Percentiles rank a stretch among this genome's conserved stretches.
phyloP scores from a whole-genome alignment of 2,888 invertebrate species.

The Cheilosia pagana region DNA sequence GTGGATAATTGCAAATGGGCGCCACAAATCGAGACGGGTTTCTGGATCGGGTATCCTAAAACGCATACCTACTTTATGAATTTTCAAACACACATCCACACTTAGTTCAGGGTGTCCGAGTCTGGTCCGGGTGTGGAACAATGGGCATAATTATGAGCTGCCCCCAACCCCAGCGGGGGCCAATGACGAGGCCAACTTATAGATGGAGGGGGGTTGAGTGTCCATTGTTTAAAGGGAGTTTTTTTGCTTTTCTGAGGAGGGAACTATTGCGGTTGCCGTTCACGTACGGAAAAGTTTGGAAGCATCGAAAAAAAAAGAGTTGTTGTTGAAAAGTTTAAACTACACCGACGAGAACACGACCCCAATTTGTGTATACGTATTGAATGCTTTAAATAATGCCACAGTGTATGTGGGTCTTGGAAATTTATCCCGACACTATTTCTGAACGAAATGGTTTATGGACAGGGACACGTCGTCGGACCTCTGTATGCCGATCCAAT shows the following conservation, averaged over 20 bases:
- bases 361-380: slow-evolving; percentile 7
- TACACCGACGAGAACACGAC: slow-evolving; percentile 14
- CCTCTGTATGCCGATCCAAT: no score
- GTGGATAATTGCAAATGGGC: slow-evolving; percentile 54
- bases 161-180: not conserved
- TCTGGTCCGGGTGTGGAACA: slow-evolving; percentile 38
- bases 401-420: not conserved
- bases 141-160: slow-evolving; percentile 60
- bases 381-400: slow-evolving; percentile 1
- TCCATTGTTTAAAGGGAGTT: slow-evolving; percentile 14
- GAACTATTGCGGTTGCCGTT: slow-evolving; percentile 8
- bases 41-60: not conserved
- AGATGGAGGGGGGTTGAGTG: not conserved
- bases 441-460: no score
- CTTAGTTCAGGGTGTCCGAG: slow-evolving; percentile 14
- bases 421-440: no score
- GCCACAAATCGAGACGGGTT: slow-evolving; percentile 30
- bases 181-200: not conserved
- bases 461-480: no score
- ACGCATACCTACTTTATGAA: slow-evolving; percentile 40
- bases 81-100: slow-evolving; percentile 47
- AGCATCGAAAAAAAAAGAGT: slow-evolving; percentile 11
- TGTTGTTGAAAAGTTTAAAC: slow-evolving; percentile 10
- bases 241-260: not conserved
- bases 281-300: slow-evolving; percentile 28